A percentile compares a stretch with the other conserved stretches of the same genome.
phyloP scores from a whole-genome alignment of 2,113 vertebrate species.

The Emydura subglobosa region DNA sequence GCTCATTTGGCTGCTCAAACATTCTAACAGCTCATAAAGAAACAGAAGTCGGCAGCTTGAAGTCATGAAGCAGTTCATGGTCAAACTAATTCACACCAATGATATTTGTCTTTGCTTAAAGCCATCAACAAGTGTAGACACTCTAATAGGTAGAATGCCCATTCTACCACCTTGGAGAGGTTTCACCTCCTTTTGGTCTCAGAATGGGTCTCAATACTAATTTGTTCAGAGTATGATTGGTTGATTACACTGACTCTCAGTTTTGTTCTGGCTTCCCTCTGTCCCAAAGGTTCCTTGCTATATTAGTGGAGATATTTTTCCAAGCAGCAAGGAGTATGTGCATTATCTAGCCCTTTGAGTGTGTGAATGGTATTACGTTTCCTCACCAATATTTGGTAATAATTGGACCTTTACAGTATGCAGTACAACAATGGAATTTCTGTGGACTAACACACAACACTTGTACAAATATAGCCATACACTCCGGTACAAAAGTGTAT shows the following conservation, averaged over 20 bases:
- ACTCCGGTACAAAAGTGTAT: not conserved
- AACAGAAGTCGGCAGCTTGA: not conserved
- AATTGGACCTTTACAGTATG: not conserved
- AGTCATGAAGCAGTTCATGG: not conserved
- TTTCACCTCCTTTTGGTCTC: not conserved
- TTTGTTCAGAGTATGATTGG: rapidly evolving
- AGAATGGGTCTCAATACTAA: not conserved
- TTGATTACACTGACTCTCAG: not conserved
- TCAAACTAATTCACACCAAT: conserved; percentile 10
- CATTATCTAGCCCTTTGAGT: rapidly evolving
- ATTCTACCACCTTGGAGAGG: not conserved
- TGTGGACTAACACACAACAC: not conserved
- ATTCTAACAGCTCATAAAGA: not conserved
- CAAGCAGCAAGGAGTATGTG: rapidly evolving
- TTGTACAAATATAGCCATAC: not conserved
- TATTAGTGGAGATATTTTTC: rapidly evolving
- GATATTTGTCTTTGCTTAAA: not conserved
- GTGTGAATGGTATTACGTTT: not conserved
- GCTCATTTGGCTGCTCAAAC: conserved; percentile 8
- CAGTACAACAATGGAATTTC: not conserved
- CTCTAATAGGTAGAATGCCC: not conserved
- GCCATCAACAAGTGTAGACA: conserved; percentile 28
- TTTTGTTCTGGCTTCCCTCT: rapidly evolving
- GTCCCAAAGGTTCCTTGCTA: rapidly evolving
- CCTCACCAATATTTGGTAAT: not conserved